A percentile compares a stretch with the other conserved stretches of the same genome.
These are phyloP conservation scores for Nebria salina DNA, from an alignment of 2,888 invertebrate species.

Conservation along the genomic window DNA sequence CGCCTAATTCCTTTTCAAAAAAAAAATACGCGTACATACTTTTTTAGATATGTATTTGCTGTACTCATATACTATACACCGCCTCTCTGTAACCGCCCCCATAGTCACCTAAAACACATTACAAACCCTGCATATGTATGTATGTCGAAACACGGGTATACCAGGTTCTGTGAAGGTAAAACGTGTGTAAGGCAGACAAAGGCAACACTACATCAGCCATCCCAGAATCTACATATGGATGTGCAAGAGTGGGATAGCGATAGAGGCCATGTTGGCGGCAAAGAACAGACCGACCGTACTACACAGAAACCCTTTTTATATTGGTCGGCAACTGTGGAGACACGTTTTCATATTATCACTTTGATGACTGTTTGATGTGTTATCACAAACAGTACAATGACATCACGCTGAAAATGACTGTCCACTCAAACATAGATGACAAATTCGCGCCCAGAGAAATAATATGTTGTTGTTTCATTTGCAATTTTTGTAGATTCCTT, in stretches of 20 bases:
- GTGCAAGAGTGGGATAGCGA: background rate
- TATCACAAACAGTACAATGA: background rate
- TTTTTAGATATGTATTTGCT: too few species aligned
- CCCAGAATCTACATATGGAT: background rate
- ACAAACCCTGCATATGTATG: background rate
- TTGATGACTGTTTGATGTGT: background rate
- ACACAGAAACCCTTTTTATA: slow-evolving; percentile 64
- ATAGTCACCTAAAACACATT: too few species aligned
- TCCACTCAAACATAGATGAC: too few species aligned
- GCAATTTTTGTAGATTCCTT: too few species aligned
- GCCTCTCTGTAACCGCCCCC: too few species aligned
- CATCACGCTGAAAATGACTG: background rate
- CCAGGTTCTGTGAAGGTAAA: background rate
- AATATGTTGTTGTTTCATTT: too few species aligned
- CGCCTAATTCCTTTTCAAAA: too few species aligned
- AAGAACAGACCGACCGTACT: slow-evolving; percentile 57
- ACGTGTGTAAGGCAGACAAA: background rate
- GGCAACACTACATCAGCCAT: too few species aligned
- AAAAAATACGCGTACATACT: too few species aligned
- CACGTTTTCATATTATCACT: background rate
- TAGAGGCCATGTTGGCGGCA: slow-evolving; percentile 38
- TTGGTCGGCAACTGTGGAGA: slow-evolving; percentile 56
- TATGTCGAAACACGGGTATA: background rate
- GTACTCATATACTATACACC: too few species aligned
- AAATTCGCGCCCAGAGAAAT: too few species aligned